Percentiles rank a stretch among this genome's conserved stretches.
Conservation (phyloP, 2,888 invertebrate species). For the Lysandra coridon region DNA sequence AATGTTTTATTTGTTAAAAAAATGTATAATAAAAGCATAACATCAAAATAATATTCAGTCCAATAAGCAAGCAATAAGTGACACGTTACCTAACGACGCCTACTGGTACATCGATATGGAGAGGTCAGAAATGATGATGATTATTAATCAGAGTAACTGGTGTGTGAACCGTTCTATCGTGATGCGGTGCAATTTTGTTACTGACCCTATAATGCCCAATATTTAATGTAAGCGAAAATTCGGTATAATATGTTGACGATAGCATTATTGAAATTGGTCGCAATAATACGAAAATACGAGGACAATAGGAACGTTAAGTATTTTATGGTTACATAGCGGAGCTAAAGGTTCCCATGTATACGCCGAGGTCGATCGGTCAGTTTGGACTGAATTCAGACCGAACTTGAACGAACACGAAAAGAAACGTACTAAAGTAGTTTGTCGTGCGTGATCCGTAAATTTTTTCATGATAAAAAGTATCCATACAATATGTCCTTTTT, state of each 20-base stretch:
- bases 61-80: no score
- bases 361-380: no score
- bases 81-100: not conserved
- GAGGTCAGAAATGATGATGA: constrained; percentile 17
- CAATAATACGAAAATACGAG: constrained; percentile 24
- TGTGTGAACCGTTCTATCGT: constrained; percentile 43
- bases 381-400: not conserved
- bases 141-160: constrained; percentile 34
- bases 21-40: no score
- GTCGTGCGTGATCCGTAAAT: no score
- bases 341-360: not conserved
- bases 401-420: not conserved
- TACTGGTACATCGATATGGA: not conserved
- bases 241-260: constrained; percentile 34
- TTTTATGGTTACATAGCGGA: not conserved
- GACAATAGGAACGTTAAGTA: not conserved
- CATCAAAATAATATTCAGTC: no score
- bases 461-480: no score
- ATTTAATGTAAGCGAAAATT: constrained; percentile 40
- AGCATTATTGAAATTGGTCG: constrained; percentile 35
- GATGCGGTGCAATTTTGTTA: constrained; percentile 43
- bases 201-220: constrained; percentile 40
- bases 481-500: no score
- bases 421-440: not conserved
- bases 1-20: no score